Conservation (phyloP, 1,140 invertebrate species). For the Pollicipes pollicipes region DNA sequence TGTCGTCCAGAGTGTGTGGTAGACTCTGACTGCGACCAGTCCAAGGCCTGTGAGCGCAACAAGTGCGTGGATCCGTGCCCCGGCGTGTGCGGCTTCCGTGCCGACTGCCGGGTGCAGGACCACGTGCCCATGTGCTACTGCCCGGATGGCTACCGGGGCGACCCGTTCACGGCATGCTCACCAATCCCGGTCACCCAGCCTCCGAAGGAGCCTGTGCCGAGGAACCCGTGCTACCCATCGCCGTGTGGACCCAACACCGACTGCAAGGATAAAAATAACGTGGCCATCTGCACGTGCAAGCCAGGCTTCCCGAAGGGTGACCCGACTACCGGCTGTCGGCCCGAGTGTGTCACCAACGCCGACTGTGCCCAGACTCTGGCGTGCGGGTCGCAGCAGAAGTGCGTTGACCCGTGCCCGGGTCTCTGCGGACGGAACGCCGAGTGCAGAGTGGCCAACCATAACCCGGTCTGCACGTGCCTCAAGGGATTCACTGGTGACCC, state of each 20-base stretch:
- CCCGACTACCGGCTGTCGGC: constrained; percentile 23
- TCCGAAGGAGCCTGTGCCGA: no score
- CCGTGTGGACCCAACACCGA: no score
- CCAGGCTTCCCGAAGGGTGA: constrained; percentile 25
- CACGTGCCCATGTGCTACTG: constrained; percentile 32
- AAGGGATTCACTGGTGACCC: constrained; percentile 50
- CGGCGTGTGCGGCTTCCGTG: constrained; percentile 26
- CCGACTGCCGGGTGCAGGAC: constrained; percentile 37
- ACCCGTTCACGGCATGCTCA: constrained; percentile 17
- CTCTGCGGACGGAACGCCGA: constrained; percentile 59
- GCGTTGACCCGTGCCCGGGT: constrained; percentile 59
- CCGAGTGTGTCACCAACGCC: not conserved
- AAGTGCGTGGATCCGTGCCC: constrained; percentile 42
- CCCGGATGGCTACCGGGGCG: constrained; percentile 18
- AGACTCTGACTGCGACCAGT: constrained; percentile 54
- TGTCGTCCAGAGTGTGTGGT: constrained; percentile 49
- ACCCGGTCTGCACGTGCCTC: constrained; percentile 45
- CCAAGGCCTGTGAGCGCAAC: constrained; percentile 55
- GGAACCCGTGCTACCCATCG: no score
- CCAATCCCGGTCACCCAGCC: no score
- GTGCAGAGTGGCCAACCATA: constrained; percentile 69
- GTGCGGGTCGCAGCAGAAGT: constrained; percentile 37
- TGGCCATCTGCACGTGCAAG: no score
- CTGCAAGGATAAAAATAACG: no score
- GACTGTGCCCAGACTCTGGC: constrained; percentile 32